These are phyloP conservation scores for Pseudois nayaur DNA, from an alignment of 2,113 vertebrate species.

Conservation along the genomic window DNA sequence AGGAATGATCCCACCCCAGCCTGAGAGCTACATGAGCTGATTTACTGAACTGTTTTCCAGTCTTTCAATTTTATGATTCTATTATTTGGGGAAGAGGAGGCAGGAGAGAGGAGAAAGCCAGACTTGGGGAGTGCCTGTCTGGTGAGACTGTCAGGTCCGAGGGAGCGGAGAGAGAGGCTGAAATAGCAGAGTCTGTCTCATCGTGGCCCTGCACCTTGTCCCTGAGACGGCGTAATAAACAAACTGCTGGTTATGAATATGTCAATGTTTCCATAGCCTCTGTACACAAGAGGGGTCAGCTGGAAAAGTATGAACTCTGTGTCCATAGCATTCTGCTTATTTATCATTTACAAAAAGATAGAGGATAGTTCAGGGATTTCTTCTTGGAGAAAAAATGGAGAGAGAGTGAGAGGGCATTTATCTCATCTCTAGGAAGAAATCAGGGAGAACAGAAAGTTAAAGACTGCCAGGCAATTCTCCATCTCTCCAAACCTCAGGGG, in stretches of 20 bases:
- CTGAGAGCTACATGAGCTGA: neutral
- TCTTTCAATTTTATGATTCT: neutral
- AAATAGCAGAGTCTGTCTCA: neutral
- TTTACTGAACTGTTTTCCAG: neutral
- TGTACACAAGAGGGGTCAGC: neutral
- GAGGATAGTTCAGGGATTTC: neutral
- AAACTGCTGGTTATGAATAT: neutral
- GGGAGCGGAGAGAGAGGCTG: neutral
- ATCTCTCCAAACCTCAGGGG: neutral
- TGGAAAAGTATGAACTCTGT: neutral
- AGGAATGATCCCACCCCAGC: neutral
- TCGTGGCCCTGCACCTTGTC: neutral
- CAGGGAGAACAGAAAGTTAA: neutral
- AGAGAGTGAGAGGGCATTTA: neutral
- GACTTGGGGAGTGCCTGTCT: neutral
- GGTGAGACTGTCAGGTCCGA: neutral
- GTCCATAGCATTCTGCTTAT: neutral
- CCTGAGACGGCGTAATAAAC: neutral
- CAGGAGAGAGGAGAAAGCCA: neutral
- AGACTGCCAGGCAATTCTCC: neutral
- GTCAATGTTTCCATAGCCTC: neutral
- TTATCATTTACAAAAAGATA: neutral
- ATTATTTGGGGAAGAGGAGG: neutral
- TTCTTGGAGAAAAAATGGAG: neutral
- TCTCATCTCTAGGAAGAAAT: constrained; percentile 16